Evolutionary conservation across 2,888 invertebrate genomes (phyloP), one percentile per base, ranked within the genome.

Genomic region (Helleia helle): DNA sequence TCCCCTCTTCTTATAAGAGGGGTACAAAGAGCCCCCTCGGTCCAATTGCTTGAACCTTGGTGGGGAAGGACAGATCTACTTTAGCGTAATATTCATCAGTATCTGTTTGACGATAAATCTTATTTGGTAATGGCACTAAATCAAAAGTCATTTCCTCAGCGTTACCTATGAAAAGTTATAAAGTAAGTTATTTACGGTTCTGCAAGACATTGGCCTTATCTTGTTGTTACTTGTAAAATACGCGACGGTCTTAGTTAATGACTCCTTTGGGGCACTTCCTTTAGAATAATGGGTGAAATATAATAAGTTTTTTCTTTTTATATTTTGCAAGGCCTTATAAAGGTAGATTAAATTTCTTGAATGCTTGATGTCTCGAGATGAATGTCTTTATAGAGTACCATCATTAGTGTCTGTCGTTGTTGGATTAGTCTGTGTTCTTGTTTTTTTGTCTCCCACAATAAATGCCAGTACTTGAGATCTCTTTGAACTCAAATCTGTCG

Each of bases 221-320:
- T 49, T 28, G 40, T 42, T 41, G 42, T 29, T 18, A 48, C 41
- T 50, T 44, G 48, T 46, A 44, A 50, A 48, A 43, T 48, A 50
- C 50, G 46, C 46, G 50, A 50, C 48, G 43, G 44, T 25, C 30
- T 43, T 46, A 25, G 40, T 37, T 43, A 50, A 48, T 48, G 50
- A 40, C 29, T 43, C 41, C 46, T 48, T 25, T 12, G 48, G 41
- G 50, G 40, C 30, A 39, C 24, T 24, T 39, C 11, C 11, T 31
- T 30, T 4, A 25, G 25, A 15, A 31, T 39, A 39, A 39, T 39
- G 39, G 30, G 7, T 15, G 13, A 15, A 39, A 31, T 24, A 39
- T 39, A 34, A 34, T 13, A 18, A 34, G 18, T 34, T 34, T 34
- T 18, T 7, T 13, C 13, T 13, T 26, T 26, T n/a, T n/a, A 26